phyloP scores from a whole-genome alignment of 2,888 invertebrate species.

The Frankliniella intonsa region DNA sequence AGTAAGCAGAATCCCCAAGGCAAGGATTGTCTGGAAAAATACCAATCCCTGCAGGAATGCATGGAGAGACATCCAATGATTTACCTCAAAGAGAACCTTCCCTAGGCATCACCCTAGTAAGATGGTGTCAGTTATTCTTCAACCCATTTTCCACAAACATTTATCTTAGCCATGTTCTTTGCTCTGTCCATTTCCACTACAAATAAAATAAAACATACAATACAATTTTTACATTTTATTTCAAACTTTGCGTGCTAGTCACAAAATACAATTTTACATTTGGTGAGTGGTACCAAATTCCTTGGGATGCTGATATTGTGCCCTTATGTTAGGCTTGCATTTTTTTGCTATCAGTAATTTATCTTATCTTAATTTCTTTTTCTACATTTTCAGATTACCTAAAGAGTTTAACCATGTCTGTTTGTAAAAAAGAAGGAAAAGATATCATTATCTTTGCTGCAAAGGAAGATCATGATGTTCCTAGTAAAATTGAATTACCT shows the following conservation, averaged over 20 bases:
- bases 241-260: no score
- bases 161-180: no score
- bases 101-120: neutral
- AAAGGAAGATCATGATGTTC: conserved; percentile 69
- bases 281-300: no score
- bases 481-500: conserved; percentile 66
- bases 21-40: conserved; percentile 85
- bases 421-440: conserved; percentile 55
- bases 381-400: conserved; percentile 10
- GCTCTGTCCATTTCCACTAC: no score
- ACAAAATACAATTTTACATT: no score
- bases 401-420: conserved; percentile 39
- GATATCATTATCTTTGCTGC: conserved; percentile 79
- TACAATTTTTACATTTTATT: neutral
- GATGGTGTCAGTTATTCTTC: no score
- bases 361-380: neutral
- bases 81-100: neutral
- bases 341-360: neutral
- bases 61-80: conserved; percentile 72
- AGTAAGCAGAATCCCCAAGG: conserved; percentile 87
- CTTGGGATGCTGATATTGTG: no score
- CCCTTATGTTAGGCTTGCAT: neutral
- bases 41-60: conserved; percentile 85
- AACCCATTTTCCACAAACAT: no score
- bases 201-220: neutral